Evolutionary conservation across 2,113 vertebrate species (phyloP), one percentile per base, ranked within the genome.

Genomic region (Bufo gargarizans): DNA sequence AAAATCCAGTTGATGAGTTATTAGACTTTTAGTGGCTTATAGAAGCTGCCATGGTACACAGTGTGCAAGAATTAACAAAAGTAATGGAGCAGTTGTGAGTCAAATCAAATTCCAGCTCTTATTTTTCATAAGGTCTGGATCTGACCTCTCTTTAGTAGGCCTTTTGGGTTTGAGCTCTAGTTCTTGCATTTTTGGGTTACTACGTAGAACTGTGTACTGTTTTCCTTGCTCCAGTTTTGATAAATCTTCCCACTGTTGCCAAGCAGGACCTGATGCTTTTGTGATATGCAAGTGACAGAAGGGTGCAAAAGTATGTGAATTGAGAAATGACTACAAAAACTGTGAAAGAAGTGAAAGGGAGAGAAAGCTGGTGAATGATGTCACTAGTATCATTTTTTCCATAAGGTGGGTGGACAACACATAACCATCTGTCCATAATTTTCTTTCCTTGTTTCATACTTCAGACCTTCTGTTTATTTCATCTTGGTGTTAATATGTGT

Each of bases 401-500:
- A 5, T 22, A 79, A 33, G n/a, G n/a, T 79, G 77, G 47, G 17
- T 83, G 81, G 45, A 17, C 19, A 67, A 83, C 81, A 83, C 47
- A 19, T 58, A 83, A 67, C 47, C 61, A 67, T 69, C 81, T 67
- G 61, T 63, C 81, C 81, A 83, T 69, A 50, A 67, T 50, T 74
- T 83, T 65, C 81, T 83, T 63, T 50, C 47, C 17, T 45, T 80
- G 47, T 47, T 77, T 77, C 86, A 22, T n/a, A 47, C 45, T 19
- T 71, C 71, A 80, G 43, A 77, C 84, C 84, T 59, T 89, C 58
- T 86, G 78, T 86, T 49, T 43, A 84, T 65, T 33, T 84, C 58
- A 83, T 77, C 59, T 82, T 22, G 53, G 87, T 84, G 80, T 88
- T 88, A 88, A 88, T 88, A 59, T 88, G 72, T 88, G 81, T 88